Evolutionary conservation across 2,888 invertebrate genomes (phyloP), one percentile per base, ranked within the genome.

Genomic region (Lacanobia wlatinum): DNA sequence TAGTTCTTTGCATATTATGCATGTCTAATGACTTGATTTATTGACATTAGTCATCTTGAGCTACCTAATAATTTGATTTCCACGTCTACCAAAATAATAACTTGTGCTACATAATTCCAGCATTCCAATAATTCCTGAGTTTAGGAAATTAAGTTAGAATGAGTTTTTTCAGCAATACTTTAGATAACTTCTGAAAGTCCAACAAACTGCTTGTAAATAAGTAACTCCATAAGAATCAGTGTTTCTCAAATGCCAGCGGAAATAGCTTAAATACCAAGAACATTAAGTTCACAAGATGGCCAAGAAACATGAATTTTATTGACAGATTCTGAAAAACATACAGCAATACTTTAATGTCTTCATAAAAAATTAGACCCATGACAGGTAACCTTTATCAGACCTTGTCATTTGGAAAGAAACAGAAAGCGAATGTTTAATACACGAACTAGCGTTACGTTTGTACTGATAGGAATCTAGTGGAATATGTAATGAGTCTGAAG

Each of bases 321-420:
- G 72, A 83, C 67, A 68, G 59, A 70, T 73, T 80, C 63, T 62
- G 46, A 62, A 71, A 77, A 66, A 52, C 10, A 67, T n/a, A 48
- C 48, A 16, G 23, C 14, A 40, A 21, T 58, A 38, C 6, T 16
- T 60, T 34, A 65, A 70, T 73, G 65, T 75, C 67, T 82, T 80
- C 53, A 59, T 56, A 43, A 64, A 58, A 55, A 66, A 75, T 78
- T 77, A 68, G 74, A 78, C 74, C 58, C 73, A 83, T 78, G 87
- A 85, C 86, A 85, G 81, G 65, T 88, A 83, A 90, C 88, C 90
- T 89, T 87, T 87, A 73, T 43, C 55, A 61, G 85, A 83, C 89
- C 91, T 91, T 90, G 89, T 89, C 83, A 89, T 89, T 89, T 88
- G 66, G 75, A 83, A 75, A 84, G 79, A 86, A 73, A 83, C 84